Evolutionary conservation across 2,113 vertebrate genomes (phyloP).

Genomic region (Mesocricetus auratus): DNA sequence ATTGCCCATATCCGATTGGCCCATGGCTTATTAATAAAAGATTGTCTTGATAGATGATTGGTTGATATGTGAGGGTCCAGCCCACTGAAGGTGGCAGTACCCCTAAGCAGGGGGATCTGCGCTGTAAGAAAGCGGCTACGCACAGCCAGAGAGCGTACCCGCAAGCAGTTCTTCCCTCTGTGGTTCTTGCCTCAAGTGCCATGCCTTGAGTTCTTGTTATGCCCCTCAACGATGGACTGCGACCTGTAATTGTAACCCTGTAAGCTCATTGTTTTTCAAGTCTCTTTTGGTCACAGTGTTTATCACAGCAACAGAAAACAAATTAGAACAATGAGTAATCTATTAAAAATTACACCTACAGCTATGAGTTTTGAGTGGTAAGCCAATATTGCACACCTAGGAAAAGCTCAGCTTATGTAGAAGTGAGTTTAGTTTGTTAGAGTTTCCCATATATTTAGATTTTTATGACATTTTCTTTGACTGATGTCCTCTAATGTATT

Average conservation of each 20-base stretch:
- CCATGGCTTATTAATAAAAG: not conserved
- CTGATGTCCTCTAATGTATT: not conserved
- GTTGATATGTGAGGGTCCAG: not conserved
- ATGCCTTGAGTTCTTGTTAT: not conserved
- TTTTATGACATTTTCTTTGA: not conserved
- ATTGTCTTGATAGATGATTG: not conserved
- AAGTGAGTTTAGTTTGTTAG: not conserved
- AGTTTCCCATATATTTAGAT: not conserved
- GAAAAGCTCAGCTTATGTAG: not conserved
- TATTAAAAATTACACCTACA: not conserved
- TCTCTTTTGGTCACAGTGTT: not conserved
- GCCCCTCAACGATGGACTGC: too few relatives aligned
- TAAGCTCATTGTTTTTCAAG: not conserved
- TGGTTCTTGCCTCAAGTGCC: not conserved
- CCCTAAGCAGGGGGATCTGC: not conserved
- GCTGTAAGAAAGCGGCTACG: not conserved
- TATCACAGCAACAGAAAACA: not conserved
- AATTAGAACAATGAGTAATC: not conserved
- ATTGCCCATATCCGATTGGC: not conserved
- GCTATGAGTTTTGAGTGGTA: not conserved
- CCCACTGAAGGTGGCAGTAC: not conserved
- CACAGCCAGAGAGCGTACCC: not conserved
- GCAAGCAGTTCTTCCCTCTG: not conserved
- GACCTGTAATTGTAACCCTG: not conserved
- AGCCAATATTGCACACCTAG: not conserved